Conservation (phyloP, 2,113 vertebrate genomes). For the Pagrus major region DNA sequence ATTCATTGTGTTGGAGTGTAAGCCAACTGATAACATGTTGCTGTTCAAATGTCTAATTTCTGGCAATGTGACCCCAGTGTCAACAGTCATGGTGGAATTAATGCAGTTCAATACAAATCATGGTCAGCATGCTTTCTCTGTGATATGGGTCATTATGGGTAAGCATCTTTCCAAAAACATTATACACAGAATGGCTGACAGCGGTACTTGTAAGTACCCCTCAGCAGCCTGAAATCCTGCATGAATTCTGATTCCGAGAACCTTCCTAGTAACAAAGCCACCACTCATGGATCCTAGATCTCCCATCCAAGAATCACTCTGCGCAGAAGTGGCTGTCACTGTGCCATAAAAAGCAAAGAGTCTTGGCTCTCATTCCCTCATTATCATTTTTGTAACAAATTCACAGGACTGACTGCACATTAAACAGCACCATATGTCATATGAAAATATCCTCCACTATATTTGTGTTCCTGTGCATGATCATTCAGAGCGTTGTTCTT, state of each 20-base stretch:
- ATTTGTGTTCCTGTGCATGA: neutral
- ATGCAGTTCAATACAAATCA: neutral
- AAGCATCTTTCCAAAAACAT: neutral
- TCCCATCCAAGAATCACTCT: neutral
- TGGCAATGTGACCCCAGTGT: neutral
- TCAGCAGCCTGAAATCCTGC: neutral
- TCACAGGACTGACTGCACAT: neutral
- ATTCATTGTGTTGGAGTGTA: neutral
- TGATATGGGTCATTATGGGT: neutral
- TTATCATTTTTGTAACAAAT: neutral
- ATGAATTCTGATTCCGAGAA: neutral
- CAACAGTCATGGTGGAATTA: neutral
- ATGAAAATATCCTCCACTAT: neutral
- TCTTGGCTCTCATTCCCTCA: neutral
- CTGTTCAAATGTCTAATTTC: constrained; percentile 2
- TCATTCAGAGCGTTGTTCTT: neutral
- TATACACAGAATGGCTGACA: neutral
- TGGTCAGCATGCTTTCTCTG: neutral
- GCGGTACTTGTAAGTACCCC: neutral
- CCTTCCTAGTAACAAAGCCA: neutral
- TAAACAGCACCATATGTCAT: neutral
- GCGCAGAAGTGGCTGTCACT: neutral
- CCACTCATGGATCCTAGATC: neutral
- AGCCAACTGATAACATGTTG: neutral
- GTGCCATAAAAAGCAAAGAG: neutral